These are phyloP conservation scores for Syngnathus typhle DNA, from an alignment of 2,113 vertebrate genomes.

Conservation along the genomic window DNA sequence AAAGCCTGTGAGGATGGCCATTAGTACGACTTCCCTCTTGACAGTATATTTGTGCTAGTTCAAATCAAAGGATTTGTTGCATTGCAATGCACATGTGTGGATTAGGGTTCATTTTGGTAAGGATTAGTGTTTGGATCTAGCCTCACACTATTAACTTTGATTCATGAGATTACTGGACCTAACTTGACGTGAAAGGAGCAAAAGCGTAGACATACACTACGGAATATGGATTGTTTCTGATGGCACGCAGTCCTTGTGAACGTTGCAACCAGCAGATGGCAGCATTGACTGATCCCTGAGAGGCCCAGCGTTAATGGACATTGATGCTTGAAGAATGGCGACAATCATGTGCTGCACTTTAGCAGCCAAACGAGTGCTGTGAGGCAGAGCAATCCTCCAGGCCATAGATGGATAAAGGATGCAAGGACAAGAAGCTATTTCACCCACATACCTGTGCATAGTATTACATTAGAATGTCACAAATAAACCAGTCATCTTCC, in stretches of 20 bases:
- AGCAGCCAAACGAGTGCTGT: slow-evolving; percentile 27
- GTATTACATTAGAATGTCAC: no score
- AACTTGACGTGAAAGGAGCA: background rate
- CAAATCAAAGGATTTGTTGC: background rate
- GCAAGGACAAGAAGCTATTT: no score
- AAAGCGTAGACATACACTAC: background rate
- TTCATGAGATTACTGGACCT: background rate
- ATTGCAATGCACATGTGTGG: slow-evolving; percentile 2
- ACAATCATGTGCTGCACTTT: slow-evolving; percentile 25
- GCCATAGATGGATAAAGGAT: background rate
- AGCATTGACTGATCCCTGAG: slow-evolving; percentile 4
- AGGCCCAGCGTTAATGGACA: slow-evolving; percentile 15
- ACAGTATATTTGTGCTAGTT: background rate
- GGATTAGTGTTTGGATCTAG: background rate
- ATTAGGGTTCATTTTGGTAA: no score
- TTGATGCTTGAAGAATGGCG: slow-evolving; percentile 33
- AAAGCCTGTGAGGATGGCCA: slow-evolving; percentile 20
- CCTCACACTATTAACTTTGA: background rate
- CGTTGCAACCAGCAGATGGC: slow-evolving; percentile 34
- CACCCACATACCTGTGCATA: no score
- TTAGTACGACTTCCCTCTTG: slow-evolving; percentile 18
- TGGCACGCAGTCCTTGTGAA: background rate
- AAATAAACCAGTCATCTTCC: no score
- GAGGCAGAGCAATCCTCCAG: slow-evolving; percentile 13
- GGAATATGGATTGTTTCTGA: background rate